phyloP scores from a whole-genome alignment of 2,888 invertebrate species.

The Epinotia brunnichana region DNA sequence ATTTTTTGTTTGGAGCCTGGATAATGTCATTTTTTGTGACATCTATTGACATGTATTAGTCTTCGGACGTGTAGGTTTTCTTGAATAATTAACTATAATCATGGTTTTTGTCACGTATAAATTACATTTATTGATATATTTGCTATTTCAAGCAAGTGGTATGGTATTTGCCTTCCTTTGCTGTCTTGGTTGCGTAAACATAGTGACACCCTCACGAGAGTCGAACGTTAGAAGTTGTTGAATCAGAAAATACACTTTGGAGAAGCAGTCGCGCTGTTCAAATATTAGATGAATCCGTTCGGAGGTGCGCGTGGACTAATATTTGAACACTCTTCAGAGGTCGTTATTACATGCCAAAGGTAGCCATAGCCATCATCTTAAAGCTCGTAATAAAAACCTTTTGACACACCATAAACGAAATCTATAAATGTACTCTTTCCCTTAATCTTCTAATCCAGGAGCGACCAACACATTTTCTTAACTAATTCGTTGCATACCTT shows the following conservation, averaged over 20 bases:
- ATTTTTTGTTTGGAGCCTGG: slow-evolving; percentile 30
- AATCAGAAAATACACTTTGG: slow-evolving; percentile 79
- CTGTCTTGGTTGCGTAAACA: slow-evolving; percentile 67
- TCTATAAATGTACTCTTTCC: slow-evolving; percentile 35
- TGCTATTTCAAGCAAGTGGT: slow-evolving; percentile 47
- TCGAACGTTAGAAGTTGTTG: slow-evolving; percentile 77
- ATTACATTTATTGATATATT: slow-evolving; percentile 11
- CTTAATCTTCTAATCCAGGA: slow-evolving; percentile 28
- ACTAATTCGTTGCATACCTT: slow-evolving; percentile 44
- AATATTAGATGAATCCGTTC: slow-evolving; percentile 80
- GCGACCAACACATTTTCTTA: slow-evolving; percentile 39
- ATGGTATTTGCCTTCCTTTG: slow-evolving; percentile 58
- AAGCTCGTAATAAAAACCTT: slow-evolving; percentile 33
- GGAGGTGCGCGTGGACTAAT: slow-evolving; percentile 75
- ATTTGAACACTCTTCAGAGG: slow-evolving; percentile 69
- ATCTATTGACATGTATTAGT: not conserved
- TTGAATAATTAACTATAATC: not conserved
- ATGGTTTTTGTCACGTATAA: not conserved
- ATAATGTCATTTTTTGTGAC: slow-evolving; percentile 31
- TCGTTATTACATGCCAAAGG: slow-evolving; percentile 72
- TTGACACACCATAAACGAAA: slow-evolving; percentile 31
- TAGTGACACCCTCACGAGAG: slow-evolving; percentile 69
- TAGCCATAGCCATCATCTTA: slow-evolving; percentile 55
- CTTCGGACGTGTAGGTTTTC: not conserved
- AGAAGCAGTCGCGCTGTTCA: slow-evolving; percentile 75